Percentiles rank a stretch among this genome's conserved stretches.
Conservation (phyloP, 2,113 vertebrate genomes). For the Bujurquina vittata region DNA sequence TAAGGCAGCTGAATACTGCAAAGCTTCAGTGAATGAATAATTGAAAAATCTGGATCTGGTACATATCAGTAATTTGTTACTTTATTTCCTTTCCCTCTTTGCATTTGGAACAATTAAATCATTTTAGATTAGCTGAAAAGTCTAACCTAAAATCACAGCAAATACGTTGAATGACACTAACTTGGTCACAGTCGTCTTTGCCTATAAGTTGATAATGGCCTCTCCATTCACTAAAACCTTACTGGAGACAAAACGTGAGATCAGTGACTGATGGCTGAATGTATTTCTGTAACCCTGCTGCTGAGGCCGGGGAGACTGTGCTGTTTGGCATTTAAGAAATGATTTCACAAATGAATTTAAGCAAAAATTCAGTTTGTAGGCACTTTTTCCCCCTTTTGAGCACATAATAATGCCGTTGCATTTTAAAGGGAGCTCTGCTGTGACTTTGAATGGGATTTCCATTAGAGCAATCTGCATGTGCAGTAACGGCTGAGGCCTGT, state of each 20-base stretch:
- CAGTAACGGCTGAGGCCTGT: conserved; percentile 30
- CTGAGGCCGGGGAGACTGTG: not conserved
- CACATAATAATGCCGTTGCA: not conserved
- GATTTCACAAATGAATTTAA: not conserved
- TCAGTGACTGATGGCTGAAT: not conserved
- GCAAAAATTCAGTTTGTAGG: not conserved
- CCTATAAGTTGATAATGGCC: not conserved
- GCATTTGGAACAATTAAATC: not conserved
- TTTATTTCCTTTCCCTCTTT: not conserved
- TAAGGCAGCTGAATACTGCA: not conserved
- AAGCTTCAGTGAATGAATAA: not conserved
- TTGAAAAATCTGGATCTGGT: not conserved
- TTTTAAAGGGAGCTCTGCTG: conserved; percentile 31
- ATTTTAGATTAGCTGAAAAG: not conserved
- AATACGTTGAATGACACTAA: not conserved
- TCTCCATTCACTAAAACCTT: not conserved
- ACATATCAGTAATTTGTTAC: not conserved
- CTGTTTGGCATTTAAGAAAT: not conserved
- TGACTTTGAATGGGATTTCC: conserved; percentile 36
- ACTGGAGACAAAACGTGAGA: not conserved
- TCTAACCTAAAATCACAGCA: not conserved
- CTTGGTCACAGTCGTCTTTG: not conserved
- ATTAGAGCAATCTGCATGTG: conserved; percentile 35
- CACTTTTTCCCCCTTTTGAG: not conserved
- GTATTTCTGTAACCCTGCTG: not conserved